phyloP scores from a whole-genome alignment of 2,888 invertebrate genomes.

The Drosophila merina region DNA sequence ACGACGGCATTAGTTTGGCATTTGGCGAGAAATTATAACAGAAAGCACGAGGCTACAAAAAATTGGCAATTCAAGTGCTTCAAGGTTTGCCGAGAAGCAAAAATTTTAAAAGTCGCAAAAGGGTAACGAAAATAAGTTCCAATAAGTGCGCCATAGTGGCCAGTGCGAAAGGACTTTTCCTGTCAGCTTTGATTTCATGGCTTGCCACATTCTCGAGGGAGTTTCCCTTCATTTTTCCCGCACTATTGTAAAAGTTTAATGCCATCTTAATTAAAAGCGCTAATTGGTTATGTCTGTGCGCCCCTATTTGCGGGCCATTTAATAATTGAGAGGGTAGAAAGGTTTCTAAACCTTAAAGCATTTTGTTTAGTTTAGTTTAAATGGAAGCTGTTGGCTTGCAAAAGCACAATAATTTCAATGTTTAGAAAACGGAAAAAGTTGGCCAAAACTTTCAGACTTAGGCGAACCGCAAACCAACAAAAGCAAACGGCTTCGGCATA shows the following conservation, averaged over 20 bases:
- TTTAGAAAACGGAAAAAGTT: too few species aligned
- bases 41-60: constrained; percentile 35
- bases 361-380: neutral
- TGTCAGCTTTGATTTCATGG: constrained; percentile 71
- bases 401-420: constrained; percentile 15
- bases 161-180: constrained; percentile 31
- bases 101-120: neutral
- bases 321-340: constrained; percentile 37
- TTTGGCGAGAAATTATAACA: constrained; percentile 65
- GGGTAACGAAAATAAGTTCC: constrained; percentile 61
- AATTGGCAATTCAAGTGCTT: constrained; percentile 23
- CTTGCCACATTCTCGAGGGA: constrained; percentile 19
- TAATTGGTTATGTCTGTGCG: constrained; percentile 56
- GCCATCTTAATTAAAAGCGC: constrained; percentile 67
- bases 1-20: constrained; percentile 68
- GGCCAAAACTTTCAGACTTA: constrained; percentile 13
- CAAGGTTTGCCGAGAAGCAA: constrained; percentile 19
- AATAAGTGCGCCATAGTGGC: constrained; percentile 53
- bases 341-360: constrained; percentile 15
- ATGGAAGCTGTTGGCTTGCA: constrained; percentile 7
- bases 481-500: constrained; percentile 59
- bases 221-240: constrained; percentile 23
- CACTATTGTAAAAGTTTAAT: constrained; percentile 54
- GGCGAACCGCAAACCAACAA: constrained; percentile 13
- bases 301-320: constrained; percentile 3